Percentiles rank a stretch among this genome's conserved stretches.
phyloP scores from a whole-genome alignment of 2,113 vertebrate species.

The Chaetops frenatus region DNA sequence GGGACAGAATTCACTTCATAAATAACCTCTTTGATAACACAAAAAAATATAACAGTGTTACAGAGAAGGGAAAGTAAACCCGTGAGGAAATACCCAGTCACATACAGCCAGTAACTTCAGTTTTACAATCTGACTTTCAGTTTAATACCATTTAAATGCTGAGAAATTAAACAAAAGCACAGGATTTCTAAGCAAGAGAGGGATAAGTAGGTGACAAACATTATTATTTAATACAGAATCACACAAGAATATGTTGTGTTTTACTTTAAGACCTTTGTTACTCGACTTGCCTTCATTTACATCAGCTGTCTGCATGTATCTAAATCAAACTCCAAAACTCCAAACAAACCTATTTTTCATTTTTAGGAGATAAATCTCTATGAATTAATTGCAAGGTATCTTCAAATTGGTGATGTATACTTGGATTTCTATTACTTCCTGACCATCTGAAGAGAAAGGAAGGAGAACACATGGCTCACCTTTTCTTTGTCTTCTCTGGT shows the following conservation, averaged over 20 bases:
- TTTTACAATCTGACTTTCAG: not conserved
- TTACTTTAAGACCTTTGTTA: not conserved
- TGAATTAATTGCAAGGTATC: not conserved
- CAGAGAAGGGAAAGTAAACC: not conserved
- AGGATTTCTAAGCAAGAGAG: not conserved
- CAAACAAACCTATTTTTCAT: not conserved
- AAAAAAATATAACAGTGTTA: not conserved
- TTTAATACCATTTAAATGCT: not conserved
- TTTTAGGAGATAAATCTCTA: not conserved
- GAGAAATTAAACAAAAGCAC: not conserved
- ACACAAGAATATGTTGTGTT: not conserved
- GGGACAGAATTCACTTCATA: not conserved
- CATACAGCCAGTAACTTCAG: not conserved
- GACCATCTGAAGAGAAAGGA: not conserved
- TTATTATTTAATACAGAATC: not conserved
- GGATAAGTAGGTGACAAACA: not conserved
- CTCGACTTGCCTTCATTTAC: not conserved
- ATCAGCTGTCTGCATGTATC: not conserved
- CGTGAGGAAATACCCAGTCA: not conserved
- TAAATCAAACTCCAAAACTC: not conserved
- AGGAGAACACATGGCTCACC: slow-evolving; percentile 57
- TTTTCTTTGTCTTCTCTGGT: slow-evolving; percentile 83
- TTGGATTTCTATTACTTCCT: not conserved
- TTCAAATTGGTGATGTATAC: not conserved
- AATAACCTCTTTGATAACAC: not conserved